A percentile compares a stretch with the other conserved stretches of the same genome.
Evolutionary conservation across 2,888 invertebrate species (phyloP).

Genomic region (Furcula furcula): DNA sequence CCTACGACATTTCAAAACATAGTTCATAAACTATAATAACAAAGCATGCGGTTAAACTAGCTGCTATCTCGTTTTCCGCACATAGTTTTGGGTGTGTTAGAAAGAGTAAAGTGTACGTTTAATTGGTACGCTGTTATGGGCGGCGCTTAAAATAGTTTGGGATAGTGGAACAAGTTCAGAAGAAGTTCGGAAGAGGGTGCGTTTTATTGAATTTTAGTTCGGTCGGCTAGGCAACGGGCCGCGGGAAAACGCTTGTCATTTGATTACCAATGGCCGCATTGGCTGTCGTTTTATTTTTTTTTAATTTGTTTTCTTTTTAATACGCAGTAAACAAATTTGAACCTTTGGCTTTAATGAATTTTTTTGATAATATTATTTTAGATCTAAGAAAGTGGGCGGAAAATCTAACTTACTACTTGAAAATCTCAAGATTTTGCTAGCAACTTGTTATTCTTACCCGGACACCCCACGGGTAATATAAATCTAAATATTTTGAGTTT

Average conservation of each 20-base stretch:
- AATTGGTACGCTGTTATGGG: conserved; percentile 48
- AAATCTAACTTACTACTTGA: no score
- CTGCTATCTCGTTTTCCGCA: conserved; percentile 51
- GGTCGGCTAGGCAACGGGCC: conserved; percentile 41
- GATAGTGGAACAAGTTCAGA: conserved; percentile 73
- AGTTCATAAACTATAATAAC: conserved; percentile 67
- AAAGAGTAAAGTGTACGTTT: conserved; percentile 45
- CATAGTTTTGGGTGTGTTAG: conserved; percentile 29
- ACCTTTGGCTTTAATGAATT: no score
- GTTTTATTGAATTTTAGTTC: conserved; percentile 75
- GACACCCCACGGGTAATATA: no score
- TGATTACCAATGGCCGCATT: conserved; percentile 45
- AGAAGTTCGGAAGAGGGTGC: conserved; percentile 76
- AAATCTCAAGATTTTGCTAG: no score
- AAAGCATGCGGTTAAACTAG: conserved; percentile 59
- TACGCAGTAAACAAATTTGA: no score
- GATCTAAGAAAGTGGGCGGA: no score
- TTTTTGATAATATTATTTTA: no score
- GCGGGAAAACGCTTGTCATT: conserved; percentile 42
- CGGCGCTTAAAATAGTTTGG: conserved; percentile 62
- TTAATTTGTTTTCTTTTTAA: no score
- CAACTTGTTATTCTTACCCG: no score
- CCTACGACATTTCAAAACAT: conserved; percentile 29
- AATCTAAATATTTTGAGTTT: no score
- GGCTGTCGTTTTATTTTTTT: no score